phyloP scores from a whole-genome alignment of 2,113 vertebrate genomes.

The Chionomys nivalis region DNA sequence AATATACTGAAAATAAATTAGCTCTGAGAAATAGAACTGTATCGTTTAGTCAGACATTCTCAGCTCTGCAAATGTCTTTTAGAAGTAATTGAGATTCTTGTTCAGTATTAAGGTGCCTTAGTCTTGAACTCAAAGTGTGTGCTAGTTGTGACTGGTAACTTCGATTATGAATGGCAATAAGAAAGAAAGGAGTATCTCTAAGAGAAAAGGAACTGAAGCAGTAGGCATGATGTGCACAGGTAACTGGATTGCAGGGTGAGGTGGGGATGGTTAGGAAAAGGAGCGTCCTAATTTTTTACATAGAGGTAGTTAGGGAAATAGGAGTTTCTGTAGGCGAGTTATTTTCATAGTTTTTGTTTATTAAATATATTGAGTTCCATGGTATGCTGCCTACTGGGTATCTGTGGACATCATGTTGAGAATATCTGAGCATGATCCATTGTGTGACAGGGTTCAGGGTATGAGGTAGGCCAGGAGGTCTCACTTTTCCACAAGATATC shows the following conservation, averaged over 20 bases:
- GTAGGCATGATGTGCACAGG: not conserved
- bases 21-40: conserved; percentile 41
- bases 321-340: conserved; percentile 7
- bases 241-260: not conserved
- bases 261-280: not conserved
- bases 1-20: conserved; percentile 60
- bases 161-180: conserved; percentile 37
- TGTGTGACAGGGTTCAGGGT: not conserved
- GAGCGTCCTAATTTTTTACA: conserved; percentile 10
- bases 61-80: conserved; percentile 8
- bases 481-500: not conserved
- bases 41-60: conserved; percentile 32
- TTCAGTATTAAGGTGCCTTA: not conserved
- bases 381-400: not conserved
- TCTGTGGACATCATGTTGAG: not conserved
- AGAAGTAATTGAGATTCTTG: conserved; percentile 37
- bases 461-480: not conserved
- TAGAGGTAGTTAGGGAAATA: not conserved
- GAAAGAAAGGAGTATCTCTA: not conserved
- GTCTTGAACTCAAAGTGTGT: not conserved
- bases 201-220: not conserved
- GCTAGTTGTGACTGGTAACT: conserved; percentile 19
- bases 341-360: conserved; percentile 14
- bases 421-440: not conserved
- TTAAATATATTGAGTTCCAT: conserved; percentile 34